A percentile compares a stretch with the other conserved stretches of the same genome.
These are phyloP conservation scores for Clavelina lepadiformis DNA, from an alignment of 23 tunicate species.

Conservation along the genomic window DNA sequence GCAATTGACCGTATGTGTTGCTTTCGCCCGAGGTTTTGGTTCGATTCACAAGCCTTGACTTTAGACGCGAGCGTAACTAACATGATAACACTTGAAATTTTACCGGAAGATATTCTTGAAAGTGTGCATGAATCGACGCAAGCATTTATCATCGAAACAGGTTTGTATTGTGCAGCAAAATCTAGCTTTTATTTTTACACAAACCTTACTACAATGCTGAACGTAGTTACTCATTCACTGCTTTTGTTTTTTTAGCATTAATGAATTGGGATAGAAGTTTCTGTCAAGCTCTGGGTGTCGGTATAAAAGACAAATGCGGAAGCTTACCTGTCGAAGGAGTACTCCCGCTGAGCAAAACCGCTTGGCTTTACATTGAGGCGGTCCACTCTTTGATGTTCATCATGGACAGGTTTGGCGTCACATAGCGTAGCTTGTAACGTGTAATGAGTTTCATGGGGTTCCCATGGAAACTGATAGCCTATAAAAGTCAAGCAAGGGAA, in stretches of 20 bases:
- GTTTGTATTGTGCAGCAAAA: too few relatives aligned
- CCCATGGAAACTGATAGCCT: too few relatives aligned
- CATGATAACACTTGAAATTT: slow-evolving; percentile 36
- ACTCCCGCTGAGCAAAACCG: slow-evolving; percentile 29
- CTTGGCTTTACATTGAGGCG: slow-evolving; percentile 37
- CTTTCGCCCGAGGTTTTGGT: slow-evolving; percentile 22
- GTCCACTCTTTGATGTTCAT: slow-evolving; percentile 57
- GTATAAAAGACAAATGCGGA: slow-evolving; percentile 47
- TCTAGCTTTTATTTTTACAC: neutral
- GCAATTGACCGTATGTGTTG: neutral
- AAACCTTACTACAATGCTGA: neutral
- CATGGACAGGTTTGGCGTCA: slow-evolving; percentile 26
- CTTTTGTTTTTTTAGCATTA: slow-evolving; percentile 28
- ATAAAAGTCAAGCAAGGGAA: too few relatives aligned
- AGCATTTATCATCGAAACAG: slow-evolving; percentile 32
- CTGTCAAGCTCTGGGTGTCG: slow-evolving; percentile 42
- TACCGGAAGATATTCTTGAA: slow-evolving; percentile 38
- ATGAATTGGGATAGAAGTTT: slow-evolving; percentile 36
- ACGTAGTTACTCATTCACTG: neutral
- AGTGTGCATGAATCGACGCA: slow-evolving; percentile 35
- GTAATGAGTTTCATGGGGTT: too few relatives aligned
- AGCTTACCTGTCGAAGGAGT: slow-evolving; percentile 28
- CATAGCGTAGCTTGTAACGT: neutral
- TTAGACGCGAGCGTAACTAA: slow-evolving; percentile 41
- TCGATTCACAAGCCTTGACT: slow-evolving; percentile 4